A percentile compares a stretch with the other conserved stretches of the same genome.
phyloP scores from a whole-genome alignment of 2,888 invertebrate genomes.

The Galeruca laticollis region DNA sequence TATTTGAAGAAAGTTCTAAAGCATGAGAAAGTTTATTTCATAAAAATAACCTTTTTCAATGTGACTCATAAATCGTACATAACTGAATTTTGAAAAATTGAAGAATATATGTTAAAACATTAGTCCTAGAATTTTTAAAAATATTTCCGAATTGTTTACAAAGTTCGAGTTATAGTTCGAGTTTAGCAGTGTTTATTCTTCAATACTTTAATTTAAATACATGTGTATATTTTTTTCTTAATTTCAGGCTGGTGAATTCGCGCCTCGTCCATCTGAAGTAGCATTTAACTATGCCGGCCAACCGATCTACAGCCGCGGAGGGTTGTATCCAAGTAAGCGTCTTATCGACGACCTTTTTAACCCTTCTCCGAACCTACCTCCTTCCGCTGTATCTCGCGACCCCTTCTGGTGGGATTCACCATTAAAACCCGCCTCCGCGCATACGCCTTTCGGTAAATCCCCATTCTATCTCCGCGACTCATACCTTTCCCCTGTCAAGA shows the following conservation, averaged over 20 bases:
- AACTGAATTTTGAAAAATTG: too few relatives aligned
- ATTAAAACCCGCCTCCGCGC: constrained; percentile 77
- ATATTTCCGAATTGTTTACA: too few relatives aligned
- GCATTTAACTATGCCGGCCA: constrained; percentile 83
- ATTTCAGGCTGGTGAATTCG: constrained; percentile 72
- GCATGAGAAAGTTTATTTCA: too few relatives aligned
- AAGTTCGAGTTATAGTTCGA: too few relatives aligned
- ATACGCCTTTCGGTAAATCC: constrained; percentile 76
- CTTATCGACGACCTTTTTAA: constrained; percentile 78
- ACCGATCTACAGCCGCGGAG: constrained; percentile 78
- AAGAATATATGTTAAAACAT: too few relatives aligned
- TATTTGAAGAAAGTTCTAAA: too few relatives aligned
- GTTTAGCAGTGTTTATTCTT: too few relatives aligned
- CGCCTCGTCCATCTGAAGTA: constrained; percentile 77
- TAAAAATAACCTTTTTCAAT: too few relatives aligned
- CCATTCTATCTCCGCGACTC: constrained; percentile 87
- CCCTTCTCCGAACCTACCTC: constrained; percentile 82
- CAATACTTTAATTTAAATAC: too few relatives aligned
- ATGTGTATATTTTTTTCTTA: constrained; percentile 3
- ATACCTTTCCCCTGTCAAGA: constrained; percentile 91
- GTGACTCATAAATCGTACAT: too few relatives aligned
- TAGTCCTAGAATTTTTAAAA: too few relatives aligned
- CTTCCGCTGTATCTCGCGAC: constrained; percentile 86
- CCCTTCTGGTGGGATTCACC: constrained; percentile 92
- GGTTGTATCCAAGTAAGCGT: constrained; percentile 65